Evolutionary conservation across 2,113 vertebrate genomes (phyloP), one percentile per base, ranked within the genome.

Genomic region (Menura novaehollandiae): DNA sequence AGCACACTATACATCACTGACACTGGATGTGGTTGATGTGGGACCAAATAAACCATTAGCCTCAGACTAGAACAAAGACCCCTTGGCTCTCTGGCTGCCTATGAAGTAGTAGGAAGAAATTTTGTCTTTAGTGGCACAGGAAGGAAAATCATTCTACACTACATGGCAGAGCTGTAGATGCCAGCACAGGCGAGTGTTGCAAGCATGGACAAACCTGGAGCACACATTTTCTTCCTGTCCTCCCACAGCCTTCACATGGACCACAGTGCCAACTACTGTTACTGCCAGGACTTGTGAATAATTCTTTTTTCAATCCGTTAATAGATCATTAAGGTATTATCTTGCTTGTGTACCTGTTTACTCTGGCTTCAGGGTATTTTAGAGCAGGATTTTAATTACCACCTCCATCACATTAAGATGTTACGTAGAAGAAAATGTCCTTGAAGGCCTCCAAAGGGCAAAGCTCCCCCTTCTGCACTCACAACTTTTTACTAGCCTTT

Each of bases 281-380:
- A 32, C 6, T 8, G 43, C 17, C 33, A 73, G 30, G 37, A 56
- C 27, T 68, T 41, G 21, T 20, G 44, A 74, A 37, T 27, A 46
- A 59, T 30, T 85, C 44, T 75, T 80, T 74, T 32, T 58, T 78
- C 74, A 81, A 30, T 81, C 66, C 79, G 69, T 58, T 84, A 52
- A 78, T 8, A 90, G 77, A 43, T 91, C 6, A 4, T 88, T 93
- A 96, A 81, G 26, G 75, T 82, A 73, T 91, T 94, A 80, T 15
- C 67, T 69, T 89, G 79, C 58, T 85, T 75, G 52, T 62, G 11
- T 77, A 55, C 19, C 55, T 85, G 44, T 92, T 96, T 94, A 49
- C 51, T 82, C 77, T 58, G 55, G 52, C 78, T 84, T 78, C 19
- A 16, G 49, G 28, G 21, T 77, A 18, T 32, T 92, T 91, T 49